A percentile compares a stretch with the other conserved stretches of the same genome.
phyloP scores from a whole-genome alignment of 1,140 invertebrate genomes.

The Formica exsecta region DNA sequence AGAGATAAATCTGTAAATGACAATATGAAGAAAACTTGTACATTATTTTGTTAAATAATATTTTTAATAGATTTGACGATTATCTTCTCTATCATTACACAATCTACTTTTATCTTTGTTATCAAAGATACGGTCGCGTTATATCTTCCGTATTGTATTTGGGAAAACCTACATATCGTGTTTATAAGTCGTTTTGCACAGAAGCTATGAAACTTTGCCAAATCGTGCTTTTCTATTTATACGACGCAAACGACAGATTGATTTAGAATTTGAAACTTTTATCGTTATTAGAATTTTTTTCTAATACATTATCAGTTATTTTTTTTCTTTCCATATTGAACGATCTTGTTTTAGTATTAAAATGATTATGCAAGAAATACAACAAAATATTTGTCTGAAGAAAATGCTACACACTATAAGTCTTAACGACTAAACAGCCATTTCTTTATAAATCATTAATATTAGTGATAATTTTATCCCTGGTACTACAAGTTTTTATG shows the following conservation, averaged over 20 bases:
- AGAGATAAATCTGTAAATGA: not conserved
- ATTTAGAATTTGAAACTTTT: conserved; percentile 17
- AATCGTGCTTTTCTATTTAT: conserved; percentile 11
- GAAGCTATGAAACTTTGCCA: conserved; percentile 15
- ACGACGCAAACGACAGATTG: not conserved
- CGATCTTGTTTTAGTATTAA: not conserved
- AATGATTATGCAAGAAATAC: not conserved
- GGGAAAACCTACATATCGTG: not conserved
- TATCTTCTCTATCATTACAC: not conserved
- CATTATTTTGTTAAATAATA: not conserved
- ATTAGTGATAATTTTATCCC: conserved; percentile 20
- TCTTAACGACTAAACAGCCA: not conserved
- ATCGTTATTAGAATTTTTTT: not conserved
- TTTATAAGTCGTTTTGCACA: conserved; percentile 1
- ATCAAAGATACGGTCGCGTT: not conserved
- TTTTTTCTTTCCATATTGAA: not conserved
- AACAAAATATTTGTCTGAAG: not conserved
- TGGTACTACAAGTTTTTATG: conserved; percentile 1
- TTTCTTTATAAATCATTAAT: not conserved
- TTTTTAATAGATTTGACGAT: not conserved
- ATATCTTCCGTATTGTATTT: not conserved
- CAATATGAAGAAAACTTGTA: not conserved
- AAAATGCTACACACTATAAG: not conserved
- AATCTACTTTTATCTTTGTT: not conserved
- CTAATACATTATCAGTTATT: not conserved